Percentiles rank a stretch among this genome's conserved stretches.
These are phyloP conservation scores for Vesta saturnalis DNA, from an alignment of 2,888 invertebrate species.

Conservation along the genomic window DNA sequence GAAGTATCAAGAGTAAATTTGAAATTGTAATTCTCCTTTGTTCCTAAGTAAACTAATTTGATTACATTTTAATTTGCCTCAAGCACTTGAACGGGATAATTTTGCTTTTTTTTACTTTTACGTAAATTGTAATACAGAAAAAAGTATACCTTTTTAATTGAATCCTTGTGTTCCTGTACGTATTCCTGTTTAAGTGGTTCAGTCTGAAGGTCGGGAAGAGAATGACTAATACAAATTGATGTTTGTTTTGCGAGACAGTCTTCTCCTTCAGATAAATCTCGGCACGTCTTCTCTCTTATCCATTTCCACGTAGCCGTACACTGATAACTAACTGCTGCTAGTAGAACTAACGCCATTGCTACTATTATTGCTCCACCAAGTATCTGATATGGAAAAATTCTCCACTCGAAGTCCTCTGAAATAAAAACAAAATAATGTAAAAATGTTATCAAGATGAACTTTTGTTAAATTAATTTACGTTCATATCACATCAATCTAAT, in stretches of 20 bases:
- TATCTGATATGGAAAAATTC: constrained; percentile 67
- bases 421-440: constrained; percentile 41
- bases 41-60: no score
- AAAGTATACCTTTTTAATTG: constrained; percentile 75
- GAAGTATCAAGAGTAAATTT: no score
- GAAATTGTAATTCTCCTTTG: no score
- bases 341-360: constrained; percentile 73
- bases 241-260: constrained; percentile 69
- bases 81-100: no score
- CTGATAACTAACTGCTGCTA: constrained; percentile 78
- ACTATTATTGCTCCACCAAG: constrained; percentile 68
- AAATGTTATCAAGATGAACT: no score
- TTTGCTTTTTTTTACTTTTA: neutral
- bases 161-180: constrained; percentile 77
- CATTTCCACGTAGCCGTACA: constrained; percentile 79
- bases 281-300: constrained; percentile 68
- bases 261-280: constrained; percentile 51
- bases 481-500: neutral
- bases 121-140: neutral
- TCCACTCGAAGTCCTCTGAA: constrained; percentile 59
- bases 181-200: constrained; percentile 75
- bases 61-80: neutral
- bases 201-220: constrained; percentile 77
- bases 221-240: constrained; percentile 79
- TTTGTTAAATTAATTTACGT: neutral